Conservation (phyloP, 2,888 invertebrate species). For the Lottia scabra region DNA sequence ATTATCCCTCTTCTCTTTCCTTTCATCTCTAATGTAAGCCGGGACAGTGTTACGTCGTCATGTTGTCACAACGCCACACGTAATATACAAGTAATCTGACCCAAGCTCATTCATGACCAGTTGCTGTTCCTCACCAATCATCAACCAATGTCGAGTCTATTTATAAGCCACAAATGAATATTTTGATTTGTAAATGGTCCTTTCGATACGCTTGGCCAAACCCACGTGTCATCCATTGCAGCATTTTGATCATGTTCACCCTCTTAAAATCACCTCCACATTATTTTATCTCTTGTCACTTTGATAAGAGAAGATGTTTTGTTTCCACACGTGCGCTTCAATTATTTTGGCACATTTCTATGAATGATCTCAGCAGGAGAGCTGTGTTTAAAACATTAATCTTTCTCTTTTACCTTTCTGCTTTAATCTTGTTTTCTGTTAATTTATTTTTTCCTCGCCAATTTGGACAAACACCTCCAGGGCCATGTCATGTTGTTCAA, state of each 20-base stretch:
- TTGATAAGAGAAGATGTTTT: not conserved
- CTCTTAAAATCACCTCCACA: slow-evolving; percentile 3
- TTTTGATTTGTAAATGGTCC: slow-evolving; percentile 7
- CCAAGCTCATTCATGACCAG: slow-evolving; percentile 1
- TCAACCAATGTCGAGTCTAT: not conserved
- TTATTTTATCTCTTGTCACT: not conserved
- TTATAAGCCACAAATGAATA: not conserved
- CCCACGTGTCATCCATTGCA: not conserved
- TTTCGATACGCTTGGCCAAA: not conserved
- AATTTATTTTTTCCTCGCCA: no score
- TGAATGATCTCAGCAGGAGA: not conserved
- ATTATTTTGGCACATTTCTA: not conserved
- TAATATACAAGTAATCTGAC: slow-evolving; percentile 4
- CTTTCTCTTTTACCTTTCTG: not conserved
- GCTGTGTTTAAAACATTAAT: slow-evolving; percentile 1
- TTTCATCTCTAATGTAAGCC: not conserved
- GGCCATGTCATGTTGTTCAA: not conserved
- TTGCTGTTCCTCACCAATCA: not conserved
- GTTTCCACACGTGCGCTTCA: not conserved
- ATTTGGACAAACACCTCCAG: slow-evolving; percentile 1
- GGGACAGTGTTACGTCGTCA: not conserved
- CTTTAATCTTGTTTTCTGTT: not conserved
- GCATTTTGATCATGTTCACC: not conserved
- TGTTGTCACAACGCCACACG: not conserved
- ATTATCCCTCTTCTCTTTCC: not conserved